These are phyloP conservation scores for Tenthredo mesomela DNA, from an alignment of 2,888 invertebrate genomes.

Conservation along the genomic window DNA sequence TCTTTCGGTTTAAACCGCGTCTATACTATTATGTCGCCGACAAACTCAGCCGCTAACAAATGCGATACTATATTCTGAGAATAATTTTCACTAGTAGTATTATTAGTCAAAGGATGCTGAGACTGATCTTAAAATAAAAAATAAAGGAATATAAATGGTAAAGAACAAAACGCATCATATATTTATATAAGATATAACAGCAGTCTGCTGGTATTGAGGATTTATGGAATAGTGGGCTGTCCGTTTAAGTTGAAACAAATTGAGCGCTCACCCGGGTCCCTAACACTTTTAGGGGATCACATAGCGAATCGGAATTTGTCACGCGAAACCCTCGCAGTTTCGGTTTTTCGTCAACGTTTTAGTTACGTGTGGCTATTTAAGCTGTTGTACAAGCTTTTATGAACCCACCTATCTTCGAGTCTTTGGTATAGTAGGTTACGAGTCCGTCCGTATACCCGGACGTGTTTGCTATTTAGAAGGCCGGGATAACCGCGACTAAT, in stretches of 20 bases:
- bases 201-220: constrained; percentile 48
- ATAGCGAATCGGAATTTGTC: constrained; percentile 62
- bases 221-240: constrained; percentile 48
- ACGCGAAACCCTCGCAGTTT: constrained; percentile 61
- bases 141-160: not conserved
- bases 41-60: not conserved
- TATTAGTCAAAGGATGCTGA: not conserved
- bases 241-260: constrained; percentile 62
- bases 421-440: constrained; percentile 12
- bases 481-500: constrained; percentile 69
- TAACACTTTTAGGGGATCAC: constrained; percentile 57
- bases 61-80: not conserved
- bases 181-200: not conserved
- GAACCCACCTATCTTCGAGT: not conserved
- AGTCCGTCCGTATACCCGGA: constrained; percentile 50
- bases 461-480: constrained; percentile 61
- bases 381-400: not conserved
- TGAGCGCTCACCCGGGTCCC: constrained; percentile 57
- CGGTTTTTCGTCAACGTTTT: not conserved
- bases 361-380: constrained; percentile 23
- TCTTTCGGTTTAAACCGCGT: constrained; percentile 47
- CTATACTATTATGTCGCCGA: constrained; percentile 41
- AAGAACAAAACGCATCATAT: not conserved
- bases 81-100: not conserved
- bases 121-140: not conserved